These are phyloP conservation scores for Sesamia nonagrioides DNA, from an alignment of 1,140 invertebrate species.

Conservation along the genomic window DNA sequence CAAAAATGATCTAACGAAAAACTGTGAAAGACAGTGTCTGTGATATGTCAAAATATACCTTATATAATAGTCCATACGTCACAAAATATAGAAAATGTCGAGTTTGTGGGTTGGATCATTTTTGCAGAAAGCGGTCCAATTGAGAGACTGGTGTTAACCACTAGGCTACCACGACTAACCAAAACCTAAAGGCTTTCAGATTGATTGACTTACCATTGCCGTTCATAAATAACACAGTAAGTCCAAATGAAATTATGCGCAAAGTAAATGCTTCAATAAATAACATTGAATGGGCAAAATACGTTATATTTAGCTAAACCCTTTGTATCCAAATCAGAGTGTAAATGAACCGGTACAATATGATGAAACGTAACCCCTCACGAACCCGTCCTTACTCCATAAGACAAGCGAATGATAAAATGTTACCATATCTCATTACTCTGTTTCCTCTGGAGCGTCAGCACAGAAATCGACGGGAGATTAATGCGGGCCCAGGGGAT, in stretches of 20 bases:
- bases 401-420: slow-evolving; percentile 38
- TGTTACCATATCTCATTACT: slow-evolving; percentile 44
- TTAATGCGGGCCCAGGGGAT: slow-evolving; percentile 44
- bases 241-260: neutral
- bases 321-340: slow-evolving; percentile 6
- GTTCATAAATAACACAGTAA: neutral
- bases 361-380: neutral
- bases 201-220: too few species aligned
- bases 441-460: slow-evolving; percentile 10
- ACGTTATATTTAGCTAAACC: slow-evolving; percentile 6
- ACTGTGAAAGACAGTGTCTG: too few species aligned
- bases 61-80: too few species aligned
- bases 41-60: too few species aligned
- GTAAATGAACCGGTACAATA: slow-evolving; percentile 18
- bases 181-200: too few species aligned
- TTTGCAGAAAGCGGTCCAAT: too few species aligned
- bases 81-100: too few species aligned
- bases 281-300: neutral
- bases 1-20: too few species aligned
- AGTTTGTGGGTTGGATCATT: too few species aligned
- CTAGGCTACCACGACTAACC: too few species aligned
- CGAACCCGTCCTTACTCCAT: neutral
- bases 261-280: neutral
- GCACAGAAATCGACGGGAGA: slow-evolving; percentile 36
- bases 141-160: too few species aligned